These are phyloP conservation scores for Argyrosomus japonicus DNA, from an alignment of 2,113 vertebrate species.

Conservation along the genomic window DNA sequence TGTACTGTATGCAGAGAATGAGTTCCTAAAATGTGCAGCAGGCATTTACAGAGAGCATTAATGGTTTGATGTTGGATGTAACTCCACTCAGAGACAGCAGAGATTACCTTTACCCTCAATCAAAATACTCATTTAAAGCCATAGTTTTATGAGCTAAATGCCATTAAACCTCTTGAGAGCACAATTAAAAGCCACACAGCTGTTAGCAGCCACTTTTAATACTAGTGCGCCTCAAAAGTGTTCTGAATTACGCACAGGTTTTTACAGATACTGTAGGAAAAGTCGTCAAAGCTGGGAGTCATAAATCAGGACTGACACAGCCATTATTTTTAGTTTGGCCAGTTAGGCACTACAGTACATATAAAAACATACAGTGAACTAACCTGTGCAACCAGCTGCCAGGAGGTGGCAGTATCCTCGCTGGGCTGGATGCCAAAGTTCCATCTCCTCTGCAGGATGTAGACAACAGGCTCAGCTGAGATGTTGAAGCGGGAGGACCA, in stretches of 20 bases:
- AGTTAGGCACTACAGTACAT: neutral
- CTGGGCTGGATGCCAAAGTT: constrained; percentile 95
- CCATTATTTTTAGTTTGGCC: neutral
- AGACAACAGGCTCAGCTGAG: constrained; percentile 92
- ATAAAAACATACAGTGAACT: neutral
- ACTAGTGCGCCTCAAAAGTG: neutral
- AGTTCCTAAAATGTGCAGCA: too few species aligned
- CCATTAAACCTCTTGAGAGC: too few species aligned
- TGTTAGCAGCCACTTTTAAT: neutral
- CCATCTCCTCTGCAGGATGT: constrained; percentile 91
- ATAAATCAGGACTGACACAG: neutral
- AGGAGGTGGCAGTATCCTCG: constrained; percentile 89
- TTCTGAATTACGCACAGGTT: neutral
- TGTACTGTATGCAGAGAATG: too few species aligned
- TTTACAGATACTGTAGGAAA: neutral
- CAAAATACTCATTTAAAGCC: too few species aligned
- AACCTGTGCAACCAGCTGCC: constrained; percentile 92
- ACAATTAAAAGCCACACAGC: neutral
- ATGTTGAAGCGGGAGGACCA: constrained; percentile 95
- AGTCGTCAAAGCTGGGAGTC: too few species aligned
- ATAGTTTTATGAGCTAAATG: too few species aligned
- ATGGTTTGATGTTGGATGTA: too few species aligned
- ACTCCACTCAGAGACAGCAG: too few species aligned
- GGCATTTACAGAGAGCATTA: too few species aligned
- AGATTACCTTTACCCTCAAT: too few species aligned